Percentiles rank a stretch among this genome's conserved stretches.
Conservation (phyloP, 2,113 vertebrate genomes). For the Mormyrus lacerda region DNA sequence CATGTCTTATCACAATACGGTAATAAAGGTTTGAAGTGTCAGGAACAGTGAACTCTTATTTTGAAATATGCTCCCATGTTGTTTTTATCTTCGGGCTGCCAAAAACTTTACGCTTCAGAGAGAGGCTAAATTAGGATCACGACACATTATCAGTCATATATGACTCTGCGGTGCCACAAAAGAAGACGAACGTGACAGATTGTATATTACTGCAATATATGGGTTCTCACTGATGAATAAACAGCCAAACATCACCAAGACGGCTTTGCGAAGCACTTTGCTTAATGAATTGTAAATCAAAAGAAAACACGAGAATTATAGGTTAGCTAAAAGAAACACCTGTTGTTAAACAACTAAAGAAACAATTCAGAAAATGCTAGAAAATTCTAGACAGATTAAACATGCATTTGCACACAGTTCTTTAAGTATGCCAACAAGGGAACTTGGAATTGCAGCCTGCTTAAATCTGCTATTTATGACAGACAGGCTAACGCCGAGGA, state of each 20-base stretch:
- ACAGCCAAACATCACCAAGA: neutral
- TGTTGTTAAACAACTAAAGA: neutral
- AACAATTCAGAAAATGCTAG: neutral
- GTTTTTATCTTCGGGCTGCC: neutral
- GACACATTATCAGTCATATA: conserved; percentile 3
- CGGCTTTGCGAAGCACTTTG: neutral
- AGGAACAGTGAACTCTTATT: neutral
- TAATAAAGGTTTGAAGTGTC: neutral
- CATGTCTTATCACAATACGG: neutral
- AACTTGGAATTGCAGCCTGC: neutral
- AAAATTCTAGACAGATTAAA: neutral
- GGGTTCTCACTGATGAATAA: neutral
- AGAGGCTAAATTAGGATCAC: neutral
- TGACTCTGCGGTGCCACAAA: neutral
- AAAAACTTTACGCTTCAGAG: neutral
- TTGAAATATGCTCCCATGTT: neutral
- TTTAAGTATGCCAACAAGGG: neutral
- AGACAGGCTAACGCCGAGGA: neutral
- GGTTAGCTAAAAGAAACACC: neutral
- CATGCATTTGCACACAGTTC: neutral
- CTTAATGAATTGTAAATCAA: neutral
- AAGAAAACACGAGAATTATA: neutral
- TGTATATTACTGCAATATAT: neutral
- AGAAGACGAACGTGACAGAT: neutral
- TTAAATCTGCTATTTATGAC: neutral